Percentiles rank a stretch among this genome's conserved stretches.
Evolutionary conservation across 1,140 invertebrate genomes (phyloP).

Genomic region (fruit fly (Drosophila melanogaster)): Release_6_plus_ISO1_MT NT_033779.5:1622001-1622500

Average conservation of each 20-base stretch:
- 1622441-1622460: background rate
- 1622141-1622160: background rate
- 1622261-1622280: conserved; percentile 32
- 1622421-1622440: conserved; percentile 16
- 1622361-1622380: background rate
- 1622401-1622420: conserved; percentile 1
- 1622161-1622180: conserved; percentile 49
- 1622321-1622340: conserved; percentile 3
- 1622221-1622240: conserved; percentile 55
- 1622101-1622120: conserved; percentile 48
- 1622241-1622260: conserved; percentile 38
- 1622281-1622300: conserved; percentile 13
- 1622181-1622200: conserved; percentile 24
- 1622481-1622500: too few relatives aligned
- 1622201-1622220: conserved; percentile 36
- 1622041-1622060: conserved; percentile 51
- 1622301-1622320: conserved; percentile 29
- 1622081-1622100: conserved; percentile 3
- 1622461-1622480: background rate
- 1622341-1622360: conserved; percentile 5
- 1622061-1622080: conserved; percentile 6
- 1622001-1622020: conserved; percentile 42
- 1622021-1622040: conserved; percentile 51
- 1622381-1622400: background rate
- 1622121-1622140: conserved; percentile 40